Evolutionary conservation across 92 coral and sea anemone genomes (phyloP), one percentile per base, ranked within the genome.

Genomic region (Galaxea fascicularis): DNA sequence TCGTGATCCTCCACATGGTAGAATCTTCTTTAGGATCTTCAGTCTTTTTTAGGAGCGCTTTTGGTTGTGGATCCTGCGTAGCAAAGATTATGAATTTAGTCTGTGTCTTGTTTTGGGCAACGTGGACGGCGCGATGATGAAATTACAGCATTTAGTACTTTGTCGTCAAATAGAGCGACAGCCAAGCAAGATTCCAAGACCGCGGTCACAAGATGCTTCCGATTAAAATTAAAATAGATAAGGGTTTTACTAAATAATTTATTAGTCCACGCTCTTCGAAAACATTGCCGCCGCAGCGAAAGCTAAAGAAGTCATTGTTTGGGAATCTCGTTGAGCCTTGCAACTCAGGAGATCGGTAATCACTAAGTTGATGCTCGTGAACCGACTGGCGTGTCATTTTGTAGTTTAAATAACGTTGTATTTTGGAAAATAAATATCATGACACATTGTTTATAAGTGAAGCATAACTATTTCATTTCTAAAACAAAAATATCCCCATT

Each of bases 1-100:
- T 93, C 8, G 98, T 94, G 4, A 94, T 94, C 71, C 98, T 85
- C 98, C 98, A 94, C 98, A 94, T 94, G 71, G 76, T 87, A 41
- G 88, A 21, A 73, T 80, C 85, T 28, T 28, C 39, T 16, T 29
- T 74, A n/a, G 41, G 12, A 20, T 41, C 76, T 15, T 30, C 65
- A 51, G 68, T 26, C 4, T 25, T 44, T 25, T 4, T 26, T 39
- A 77, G 70, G 59, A 25, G 45, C 20, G 45, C 56, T 44, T 82
- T 82, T 17, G 24, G 27, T 10, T 53, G 86, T 25, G 60, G 46
- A 44, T 58, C 77, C 86, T 82, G 53, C 29, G 7, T 70, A 30
- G 31, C 46, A 29, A 51, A 77, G 68, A 20, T 54, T 0, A 79
- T 15, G 52, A 31, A 66, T 28, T 49, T 9, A 79, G 51, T 67